These are phyloP conservation scores for Melangyna quadrimaculata DNA, from an alignment of 2,888 invertebrate genomes.

Conservation along the genomic window DNA sequence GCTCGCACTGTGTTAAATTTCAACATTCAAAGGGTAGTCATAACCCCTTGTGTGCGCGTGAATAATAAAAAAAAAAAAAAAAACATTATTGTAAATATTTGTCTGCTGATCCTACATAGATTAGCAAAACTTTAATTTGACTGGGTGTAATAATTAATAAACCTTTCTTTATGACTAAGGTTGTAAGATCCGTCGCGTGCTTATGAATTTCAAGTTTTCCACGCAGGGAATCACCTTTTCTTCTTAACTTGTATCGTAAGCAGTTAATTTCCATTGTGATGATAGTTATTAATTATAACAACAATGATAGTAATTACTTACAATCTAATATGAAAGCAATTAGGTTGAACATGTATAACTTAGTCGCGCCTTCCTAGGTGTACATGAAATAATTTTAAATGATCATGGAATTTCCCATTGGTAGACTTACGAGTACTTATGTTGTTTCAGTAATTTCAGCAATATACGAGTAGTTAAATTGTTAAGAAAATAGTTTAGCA, in stretches of 20 bases:
- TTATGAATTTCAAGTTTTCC: constrained; percentile 2
- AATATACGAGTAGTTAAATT: background rate
- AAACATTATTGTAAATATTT: background rate
- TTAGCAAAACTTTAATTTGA: too few species aligned
- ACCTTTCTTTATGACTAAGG: background rate
- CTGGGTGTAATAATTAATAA: background rate
- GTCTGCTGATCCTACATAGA: background rate
- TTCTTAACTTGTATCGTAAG: background rate
- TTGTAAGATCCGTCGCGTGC: background rate
- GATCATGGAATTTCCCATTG: constrained; percentile 1
- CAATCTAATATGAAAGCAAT: background rate
- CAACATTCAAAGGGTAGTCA: too few species aligned
- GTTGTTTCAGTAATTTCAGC: background rate
- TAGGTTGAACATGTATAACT: background rate
- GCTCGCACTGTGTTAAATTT: too few species aligned
- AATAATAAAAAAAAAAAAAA: too few species aligned
- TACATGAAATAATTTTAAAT: background rate
- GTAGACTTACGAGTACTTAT: background rate
- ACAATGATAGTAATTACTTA: background rate
- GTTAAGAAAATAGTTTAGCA: background rate
- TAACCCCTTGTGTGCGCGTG: too few species aligned
- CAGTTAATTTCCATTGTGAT: background rate
- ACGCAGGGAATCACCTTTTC: background rate
- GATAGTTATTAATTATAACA: background rate
- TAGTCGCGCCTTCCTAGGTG: background rate